These are phyloP conservation scores for Amyelois transitella DNA, from an alignment of 1,140 invertebrate species.

Conservation along the genomic window DNA sequence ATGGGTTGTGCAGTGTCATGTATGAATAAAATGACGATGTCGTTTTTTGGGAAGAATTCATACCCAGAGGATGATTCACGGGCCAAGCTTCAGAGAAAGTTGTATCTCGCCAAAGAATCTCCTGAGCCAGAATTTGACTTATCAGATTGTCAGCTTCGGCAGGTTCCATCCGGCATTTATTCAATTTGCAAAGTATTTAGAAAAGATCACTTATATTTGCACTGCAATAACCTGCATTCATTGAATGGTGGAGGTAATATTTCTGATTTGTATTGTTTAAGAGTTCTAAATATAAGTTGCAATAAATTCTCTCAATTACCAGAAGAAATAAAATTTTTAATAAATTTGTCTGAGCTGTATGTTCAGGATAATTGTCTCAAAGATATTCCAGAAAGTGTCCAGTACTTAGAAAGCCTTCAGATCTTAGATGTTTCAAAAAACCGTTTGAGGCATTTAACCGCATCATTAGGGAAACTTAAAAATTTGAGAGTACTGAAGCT, in stretches of 20 bases:
- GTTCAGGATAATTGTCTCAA: conserved; percentile 79
- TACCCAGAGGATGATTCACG: conserved; percentile 71
- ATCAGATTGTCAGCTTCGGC: conserved; percentile 80
- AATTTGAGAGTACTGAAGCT: conserved; percentile 76
- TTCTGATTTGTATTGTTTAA: conserved; percentile 79
- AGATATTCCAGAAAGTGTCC: conserved; percentile 80
- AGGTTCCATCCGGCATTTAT: conserved; percentile 83
- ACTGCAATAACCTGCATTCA: conserved; percentile 80
- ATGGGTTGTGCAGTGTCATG: conserved; percentile 70
- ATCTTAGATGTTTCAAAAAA: conserved; percentile 84
- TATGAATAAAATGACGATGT: conserved; percentile 55
- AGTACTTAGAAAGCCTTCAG: conserved; percentile 76
- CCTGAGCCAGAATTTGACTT: conserved; percentile 85
- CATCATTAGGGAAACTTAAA: conserved; percentile 77
- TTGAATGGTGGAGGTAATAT: conserved; percentile 82
- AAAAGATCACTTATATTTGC: conserved; percentile 80
- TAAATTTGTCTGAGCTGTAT: conserved; percentile 80
- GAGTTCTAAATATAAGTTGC: conserved; percentile 81
- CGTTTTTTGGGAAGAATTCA: conserved; percentile 48
- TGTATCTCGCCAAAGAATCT: conserved; percentile 84
- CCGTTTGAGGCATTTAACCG: conserved; percentile 79
- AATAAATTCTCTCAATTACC: conserved; percentile 81
- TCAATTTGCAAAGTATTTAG: conserved; percentile 85
- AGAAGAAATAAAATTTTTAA: conserved; percentile 77
- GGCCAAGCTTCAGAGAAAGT: conserved; percentile 81